Base-by-base conservation (phyloP, 2,888 invertebrate genomes). In the Phoenoteleia sp. region DNA sequence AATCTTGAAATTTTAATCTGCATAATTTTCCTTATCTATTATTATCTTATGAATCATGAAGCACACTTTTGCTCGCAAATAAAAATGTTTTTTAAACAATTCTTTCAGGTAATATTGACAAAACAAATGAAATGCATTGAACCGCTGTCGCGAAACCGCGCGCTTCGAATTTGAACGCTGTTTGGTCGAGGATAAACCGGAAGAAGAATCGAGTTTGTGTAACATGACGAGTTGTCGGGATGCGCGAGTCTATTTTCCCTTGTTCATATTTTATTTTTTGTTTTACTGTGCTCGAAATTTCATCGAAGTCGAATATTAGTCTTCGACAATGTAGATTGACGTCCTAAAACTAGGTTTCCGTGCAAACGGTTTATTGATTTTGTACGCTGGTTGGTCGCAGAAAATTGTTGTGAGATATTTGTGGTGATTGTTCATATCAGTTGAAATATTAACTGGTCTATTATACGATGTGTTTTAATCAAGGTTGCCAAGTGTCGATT, bases 361-460 rank as follows among this genome's bases (percentile, higher is more conserved):
- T 79, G 72, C 64, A 49, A 75, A 56, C 33, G 54, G 39, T 79
- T 80, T 84, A 84, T 79, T 39, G 83, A 84, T 84, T 79, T 69
- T 25, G 54, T 36, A 42, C 19, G 17, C 42, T 52, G 64, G 64
- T 66, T 52, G 39, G 39, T 62, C 36, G 64, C 17, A 27, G 77
- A 62, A 75, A 75, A 66, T 58, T 69, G 69, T 76, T 80, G 69
- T 54, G 47, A 74, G 23, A 66, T 77, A 69, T 79, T 79, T 60
- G 72, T 67, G 54, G 67, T 21, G 76, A 77, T 83, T 71, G 67
- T 27, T 58, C 67, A 39, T 69, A 74, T 75, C 60, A 62, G n/a
- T 62, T 47, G 33, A 77, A 82, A 77, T 45, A 67, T 79, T 83
- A 77, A 74, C 67, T 17, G 11, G 77, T 52, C 45, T 60, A 67